These are phyloP conservation scores for Lymantria dispar DNA, from an alignment of 2,888 invertebrate species.

Conservation along the genomic window DNA sequence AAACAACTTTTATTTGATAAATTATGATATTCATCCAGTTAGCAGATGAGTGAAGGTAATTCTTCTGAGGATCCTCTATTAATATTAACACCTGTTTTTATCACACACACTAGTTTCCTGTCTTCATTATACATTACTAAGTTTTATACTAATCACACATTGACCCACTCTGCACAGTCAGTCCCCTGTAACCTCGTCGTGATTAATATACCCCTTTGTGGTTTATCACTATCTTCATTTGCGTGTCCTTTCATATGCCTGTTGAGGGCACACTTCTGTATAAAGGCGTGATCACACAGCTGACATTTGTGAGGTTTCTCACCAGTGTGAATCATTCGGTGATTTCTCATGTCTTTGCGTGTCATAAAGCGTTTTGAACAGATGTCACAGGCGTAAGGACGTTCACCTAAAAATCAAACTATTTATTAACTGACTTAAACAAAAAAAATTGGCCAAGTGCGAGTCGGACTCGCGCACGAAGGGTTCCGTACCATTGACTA, in stretches of 20 bases:
- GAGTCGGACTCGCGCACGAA: too few relatives aligned
- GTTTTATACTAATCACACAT: constrained; percentile 4
- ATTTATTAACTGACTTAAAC: too few relatives aligned
- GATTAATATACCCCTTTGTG: constrained; percentile 21
- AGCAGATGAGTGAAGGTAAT: too few relatives aligned
- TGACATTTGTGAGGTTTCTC: constrained; percentile 95
- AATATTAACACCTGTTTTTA: too few relatives aligned
- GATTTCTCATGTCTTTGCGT: constrained; percentile 95
- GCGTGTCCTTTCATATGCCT: constrained; percentile 91
- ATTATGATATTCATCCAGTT: too few relatives aligned
- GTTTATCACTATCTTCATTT: constrained; percentile 33
- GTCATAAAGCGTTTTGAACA: constrained; percentile 96
- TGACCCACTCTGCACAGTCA: constrained; percentile 15
- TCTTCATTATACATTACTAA: too few relatives aligned
- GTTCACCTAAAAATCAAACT: constrained; percentile 76
- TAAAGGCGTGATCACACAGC: constrained; percentile 95
- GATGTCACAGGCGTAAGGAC: constrained; percentile 91
- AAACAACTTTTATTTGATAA: too few relatives aligned
- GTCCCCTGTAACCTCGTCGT: constrained; percentile 19
- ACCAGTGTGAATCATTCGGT: constrained; percentile 94
- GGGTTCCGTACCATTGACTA: too few relatives aligned
- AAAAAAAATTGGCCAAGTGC: too few relatives aligned
- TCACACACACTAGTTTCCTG: too few relatives aligned
- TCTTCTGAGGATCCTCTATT: too few relatives aligned
- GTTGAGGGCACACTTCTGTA: constrained; percentile 95